These are phyloP conservation scores for Sebastiscus tertius DNA, from an alignment of 2,797 vertebrate species.

Conservation along the genomic window DNA sequence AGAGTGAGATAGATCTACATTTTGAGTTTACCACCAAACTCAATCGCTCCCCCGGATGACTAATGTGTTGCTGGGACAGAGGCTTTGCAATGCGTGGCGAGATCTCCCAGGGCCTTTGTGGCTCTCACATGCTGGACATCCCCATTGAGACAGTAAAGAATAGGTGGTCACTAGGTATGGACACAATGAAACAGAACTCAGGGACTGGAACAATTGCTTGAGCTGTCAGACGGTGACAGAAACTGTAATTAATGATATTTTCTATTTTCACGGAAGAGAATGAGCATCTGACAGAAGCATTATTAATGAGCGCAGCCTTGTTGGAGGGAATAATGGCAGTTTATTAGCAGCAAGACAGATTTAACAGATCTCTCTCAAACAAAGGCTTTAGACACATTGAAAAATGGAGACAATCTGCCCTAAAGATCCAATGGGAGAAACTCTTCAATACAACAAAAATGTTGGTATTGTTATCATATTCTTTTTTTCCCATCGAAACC, in stretches of 20 bases:
- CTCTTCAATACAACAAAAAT: slow-evolving; percentile 87
- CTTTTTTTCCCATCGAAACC: slow-evolving; percentile 81
- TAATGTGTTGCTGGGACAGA: slow-evolving; percentile 86
- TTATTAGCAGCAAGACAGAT: slow-evolving; percentile 87
- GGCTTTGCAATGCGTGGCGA: slow-evolving; percentile 83
- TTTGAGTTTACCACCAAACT: slow-evolving; percentile 62
- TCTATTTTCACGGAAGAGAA: slow-evolving; percentile 88
- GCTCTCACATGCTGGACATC: slow-evolving; percentile 82
- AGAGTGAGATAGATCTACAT: slow-evolving; percentile 66
- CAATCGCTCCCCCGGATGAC: slow-evolving; percentile 76
- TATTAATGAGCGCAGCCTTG: slow-evolving; percentile 96
- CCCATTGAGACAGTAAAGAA: slow-evolving; percentile 89
- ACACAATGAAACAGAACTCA: slow-evolving; percentile 86
- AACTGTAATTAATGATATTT: slow-evolving; percentile 97
- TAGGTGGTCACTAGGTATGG: slow-evolving; percentile 91
- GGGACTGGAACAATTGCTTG: slow-evolving; percentile 85
- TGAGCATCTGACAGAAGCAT: slow-evolving; percentile 92
- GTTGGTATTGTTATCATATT: slow-evolving; percentile 86
- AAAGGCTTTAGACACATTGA: slow-evolving; percentile 89
- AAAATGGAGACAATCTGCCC: slow-evolving; percentile 92
- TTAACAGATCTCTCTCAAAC: slow-evolving; percentile 86
- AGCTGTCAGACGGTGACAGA: slow-evolving; percentile 90
- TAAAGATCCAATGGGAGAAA: slow-evolving; percentile 80
- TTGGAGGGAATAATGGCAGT: slow-evolving; percentile 91
- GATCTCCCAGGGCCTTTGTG: slow-evolving; percentile 83